Conservation (phyloP, 1,140 invertebrate genomes). For the Musca vetustissima region DNA sequence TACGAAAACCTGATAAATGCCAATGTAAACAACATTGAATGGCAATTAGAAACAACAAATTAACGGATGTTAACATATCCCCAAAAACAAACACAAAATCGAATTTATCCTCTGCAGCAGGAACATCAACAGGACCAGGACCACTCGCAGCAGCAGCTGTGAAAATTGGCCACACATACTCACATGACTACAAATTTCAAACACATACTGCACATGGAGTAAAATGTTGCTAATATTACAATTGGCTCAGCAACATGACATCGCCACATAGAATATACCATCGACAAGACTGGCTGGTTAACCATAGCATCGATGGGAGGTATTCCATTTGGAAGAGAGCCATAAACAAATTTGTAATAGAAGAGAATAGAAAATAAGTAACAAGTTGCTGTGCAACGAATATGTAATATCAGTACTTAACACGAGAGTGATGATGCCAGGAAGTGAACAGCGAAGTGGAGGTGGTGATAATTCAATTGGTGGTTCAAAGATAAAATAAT, state of each 20-base stretch:
- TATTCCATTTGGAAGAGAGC: background rate
- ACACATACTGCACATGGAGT: background rate
- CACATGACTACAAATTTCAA: no score
- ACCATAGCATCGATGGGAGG: background rate
- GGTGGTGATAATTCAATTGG: no score
- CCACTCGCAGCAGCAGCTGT: background rate
- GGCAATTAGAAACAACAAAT: conserved; percentile 23
- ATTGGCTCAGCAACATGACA: conserved; percentile 9
- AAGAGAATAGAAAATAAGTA: conserved; percentile 1
- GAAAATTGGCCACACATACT: background rate
- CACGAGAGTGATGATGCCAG: background rate
- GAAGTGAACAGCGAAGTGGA: background rate
- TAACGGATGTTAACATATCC: conserved; percentile 20
- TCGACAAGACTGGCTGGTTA: no score
- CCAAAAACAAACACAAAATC: background rate
- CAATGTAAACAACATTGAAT: conserved; percentile 13
- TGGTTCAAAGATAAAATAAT: background rate
- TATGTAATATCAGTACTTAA: conserved; percentile 14
- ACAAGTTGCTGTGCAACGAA: background rate
- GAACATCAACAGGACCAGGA: background rate
- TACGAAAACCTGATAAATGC: conserved; percentile 6
- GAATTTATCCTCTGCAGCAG: background rate
- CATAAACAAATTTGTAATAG: background rate
- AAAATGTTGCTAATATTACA: conserved; percentile 1
- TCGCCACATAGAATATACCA: no score